phyloP scores from a whole-genome alignment of 2,797 vertebrate genomes.

The Halcyon leucocephala region DNA sequence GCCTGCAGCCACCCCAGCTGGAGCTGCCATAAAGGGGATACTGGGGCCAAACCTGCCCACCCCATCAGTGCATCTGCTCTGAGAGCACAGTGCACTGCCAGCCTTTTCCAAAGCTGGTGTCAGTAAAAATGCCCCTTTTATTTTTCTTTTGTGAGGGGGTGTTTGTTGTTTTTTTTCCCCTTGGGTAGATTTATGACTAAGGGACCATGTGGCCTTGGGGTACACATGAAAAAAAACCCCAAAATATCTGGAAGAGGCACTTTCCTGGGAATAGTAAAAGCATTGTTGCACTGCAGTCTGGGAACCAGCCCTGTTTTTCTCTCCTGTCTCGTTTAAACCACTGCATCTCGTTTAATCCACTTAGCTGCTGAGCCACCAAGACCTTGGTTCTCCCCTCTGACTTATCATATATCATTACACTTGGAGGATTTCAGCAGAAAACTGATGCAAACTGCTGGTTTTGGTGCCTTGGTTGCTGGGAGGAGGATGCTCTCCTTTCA shows the following conservation, averaged over 20 bases:
- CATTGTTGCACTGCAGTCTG: neutral
- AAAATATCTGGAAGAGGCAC: neutral
- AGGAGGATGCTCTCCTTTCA: neutral
- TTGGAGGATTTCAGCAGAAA: neutral
- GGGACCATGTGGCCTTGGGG: neutral
- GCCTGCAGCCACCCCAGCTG: neutral
- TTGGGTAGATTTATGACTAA: neutral
- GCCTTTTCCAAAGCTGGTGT: neutral
- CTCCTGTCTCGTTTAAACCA: neutral
- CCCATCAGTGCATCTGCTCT: neutral
- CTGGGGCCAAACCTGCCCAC: neutral
- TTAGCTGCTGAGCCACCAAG: neutral
- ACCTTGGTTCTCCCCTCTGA: neutral
- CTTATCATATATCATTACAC: accelerated
- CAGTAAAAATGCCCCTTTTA: neutral
- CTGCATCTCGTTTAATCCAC: neutral
- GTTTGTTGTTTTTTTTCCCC: accelerated
- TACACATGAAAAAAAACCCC: neutral
- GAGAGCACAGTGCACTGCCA: neutral
- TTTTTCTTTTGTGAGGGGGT: neutral
- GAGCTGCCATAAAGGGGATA: no score
- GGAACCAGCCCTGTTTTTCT: neutral
- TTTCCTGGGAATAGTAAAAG: neutral
- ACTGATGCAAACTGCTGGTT: neutral
- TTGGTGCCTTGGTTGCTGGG: neutral